phyloP scores from a whole-genome alignment of 2,888 invertebrate genomes.

The Pollenia griseotomentosa region DNA sequence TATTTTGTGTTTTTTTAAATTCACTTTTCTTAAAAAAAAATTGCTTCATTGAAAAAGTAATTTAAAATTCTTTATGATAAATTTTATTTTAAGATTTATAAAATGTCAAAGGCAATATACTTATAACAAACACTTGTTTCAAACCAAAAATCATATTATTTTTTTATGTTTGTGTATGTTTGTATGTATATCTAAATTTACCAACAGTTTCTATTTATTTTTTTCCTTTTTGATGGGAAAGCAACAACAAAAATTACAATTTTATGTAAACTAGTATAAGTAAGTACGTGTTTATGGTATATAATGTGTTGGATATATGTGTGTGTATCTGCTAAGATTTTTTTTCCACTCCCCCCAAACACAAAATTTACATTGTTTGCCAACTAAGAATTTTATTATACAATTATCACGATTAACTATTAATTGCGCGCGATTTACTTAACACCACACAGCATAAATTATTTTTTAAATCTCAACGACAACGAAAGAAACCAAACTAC shows the following conservation, averaged over 20 bases:
- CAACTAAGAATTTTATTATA: conserved; percentile 63
- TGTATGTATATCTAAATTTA: neutral
- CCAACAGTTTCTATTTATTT: too few species aligned
- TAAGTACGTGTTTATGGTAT: neutral
- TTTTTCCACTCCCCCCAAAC: neutral
- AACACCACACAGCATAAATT: conserved; percentile 62
- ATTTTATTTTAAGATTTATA: too few species aligned
- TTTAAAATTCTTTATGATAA: too few species aligned
- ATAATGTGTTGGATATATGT: neutral
- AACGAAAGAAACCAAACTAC: neutral
- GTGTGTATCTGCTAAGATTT: neutral
- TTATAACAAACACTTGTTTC: too few species aligned
- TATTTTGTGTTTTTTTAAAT: too few species aligned
- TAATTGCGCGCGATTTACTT: conserved; percentile 70
- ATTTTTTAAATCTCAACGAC: conserved; percentile 36
- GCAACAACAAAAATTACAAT: neutral
- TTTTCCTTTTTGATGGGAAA: too few species aligned
- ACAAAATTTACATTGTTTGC: neutral
- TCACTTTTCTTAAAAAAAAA: too few species aligned
- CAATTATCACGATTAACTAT: conserved; percentile 72
- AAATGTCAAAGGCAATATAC: too few species aligned
- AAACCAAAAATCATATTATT: neutral
- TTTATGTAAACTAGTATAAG: neutral
- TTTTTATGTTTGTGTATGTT: neutral
- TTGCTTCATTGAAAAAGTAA: too few species aligned